Conservation (phyloP, 2,888 invertebrate species). For the Nomada fucata region DNA sequence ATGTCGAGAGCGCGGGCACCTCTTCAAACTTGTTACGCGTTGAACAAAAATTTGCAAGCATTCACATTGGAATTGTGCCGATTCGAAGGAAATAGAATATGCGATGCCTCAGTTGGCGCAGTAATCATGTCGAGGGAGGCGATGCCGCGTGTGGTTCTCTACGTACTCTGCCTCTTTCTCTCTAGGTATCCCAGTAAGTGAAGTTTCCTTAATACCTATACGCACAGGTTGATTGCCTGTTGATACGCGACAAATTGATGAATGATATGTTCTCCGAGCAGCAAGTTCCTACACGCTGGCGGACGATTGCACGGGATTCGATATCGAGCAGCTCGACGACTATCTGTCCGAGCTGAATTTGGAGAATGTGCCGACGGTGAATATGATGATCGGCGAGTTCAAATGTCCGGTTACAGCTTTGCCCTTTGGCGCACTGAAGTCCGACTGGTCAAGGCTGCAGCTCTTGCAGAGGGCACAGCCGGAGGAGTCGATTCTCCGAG, state of each 20-base stretch:
- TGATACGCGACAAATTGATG: neutral
- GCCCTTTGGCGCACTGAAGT: slow-evolving; percentile 72
- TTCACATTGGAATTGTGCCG: slow-evolving; percentile 44
- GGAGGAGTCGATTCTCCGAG: slow-evolving; percentile 58
- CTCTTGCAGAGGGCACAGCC: slow-evolving; percentile 66
- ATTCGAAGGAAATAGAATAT: slow-evolving; percentile 64
- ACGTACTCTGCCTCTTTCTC: slow-evolving; percentile 28
- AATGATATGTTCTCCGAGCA: slow-evolving; percentile 5
- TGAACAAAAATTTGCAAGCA: slow-evolving; percentile 41
- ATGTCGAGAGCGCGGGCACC: neutral
- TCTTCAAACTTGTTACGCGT: neutral
- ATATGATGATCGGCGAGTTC: slow-evolving; percentile 54
- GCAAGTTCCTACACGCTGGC: neutral
- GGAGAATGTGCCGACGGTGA: slow-evolving; percentile 45
- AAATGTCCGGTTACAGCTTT: slow-evolving; percentile 41
- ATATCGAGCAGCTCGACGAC: slow-evolving; percentile 53
- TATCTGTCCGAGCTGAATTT: slow-evolving; percentile 55
- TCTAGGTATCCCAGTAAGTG: slow-evolving; percentile 58
- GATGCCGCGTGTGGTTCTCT: slow-evolving; percentile 38
- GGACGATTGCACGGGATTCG: slow-evolving; percentile 53
- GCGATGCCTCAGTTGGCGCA: slow-evolving; percentile 50
- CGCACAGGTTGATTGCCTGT: neutral
- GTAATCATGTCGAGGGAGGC: slow-evolving; percentile 65
- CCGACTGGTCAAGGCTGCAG: slow-evolving; percentile 74
- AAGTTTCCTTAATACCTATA: neutral